These are phyloP conservation scores for Tupaia tana DNA, from an alignment of 2,113 vertebrate genomes.

Conservation along the genomic window DNA sequence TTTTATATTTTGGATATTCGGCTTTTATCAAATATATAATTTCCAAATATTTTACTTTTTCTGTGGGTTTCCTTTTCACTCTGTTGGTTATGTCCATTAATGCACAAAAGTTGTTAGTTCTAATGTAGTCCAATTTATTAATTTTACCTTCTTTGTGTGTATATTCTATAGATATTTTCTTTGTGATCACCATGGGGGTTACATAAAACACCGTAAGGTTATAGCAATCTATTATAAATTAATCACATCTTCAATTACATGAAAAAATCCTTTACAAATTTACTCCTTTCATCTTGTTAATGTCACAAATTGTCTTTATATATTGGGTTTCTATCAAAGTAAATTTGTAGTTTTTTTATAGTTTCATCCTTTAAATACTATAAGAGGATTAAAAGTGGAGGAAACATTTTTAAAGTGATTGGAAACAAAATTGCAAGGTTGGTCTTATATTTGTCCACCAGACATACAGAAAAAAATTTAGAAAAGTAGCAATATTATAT, in stretches of 20 bases:
- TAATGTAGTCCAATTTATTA: background rate
- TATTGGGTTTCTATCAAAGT: background rate
- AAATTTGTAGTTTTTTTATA: background rate
- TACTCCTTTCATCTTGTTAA: background rate
- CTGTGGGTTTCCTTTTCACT: background rate
- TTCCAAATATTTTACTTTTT: background rate
- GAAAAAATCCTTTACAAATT: background rate
- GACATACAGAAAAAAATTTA: background rate
- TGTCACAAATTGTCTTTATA: background rate
- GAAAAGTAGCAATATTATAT: too few relatives aligned
- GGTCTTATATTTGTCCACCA: background rate
- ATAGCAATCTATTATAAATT: background rate
- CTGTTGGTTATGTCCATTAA: background rate
- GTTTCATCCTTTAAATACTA: background rate
- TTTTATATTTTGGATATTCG: background rate
- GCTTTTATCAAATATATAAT: background rate
- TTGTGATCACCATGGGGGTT: background rate
- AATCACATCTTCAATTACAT: background rate
- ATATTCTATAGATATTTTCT: background rate
- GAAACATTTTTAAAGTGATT: background rate
- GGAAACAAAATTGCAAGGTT: background rate
- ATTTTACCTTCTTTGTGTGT: background rate
- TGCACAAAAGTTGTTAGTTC: background rate
- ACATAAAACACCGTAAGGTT: background rate
- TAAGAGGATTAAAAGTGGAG: background rate